phyloP scores from a whole-genome alignment of 2,113 vertebrate genomes.

The Thamnophis sirtalis region DNA sequence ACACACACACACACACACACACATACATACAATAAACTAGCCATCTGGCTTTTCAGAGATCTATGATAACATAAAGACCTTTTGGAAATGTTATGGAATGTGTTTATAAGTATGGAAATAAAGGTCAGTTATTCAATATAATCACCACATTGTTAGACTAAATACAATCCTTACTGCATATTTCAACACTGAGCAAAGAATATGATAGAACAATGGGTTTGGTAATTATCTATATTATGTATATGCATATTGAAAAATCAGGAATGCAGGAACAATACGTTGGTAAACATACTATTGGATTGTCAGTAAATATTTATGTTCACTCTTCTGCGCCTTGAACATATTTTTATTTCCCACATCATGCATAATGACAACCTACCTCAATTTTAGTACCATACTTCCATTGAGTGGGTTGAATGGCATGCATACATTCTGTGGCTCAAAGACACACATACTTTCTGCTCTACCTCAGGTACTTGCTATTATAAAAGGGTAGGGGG shows the following conservation, averaged over 20 bases:
- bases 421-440: not conserved
- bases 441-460: not conserved
- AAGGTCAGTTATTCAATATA: not conserved
- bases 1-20: too few relatives aligned
- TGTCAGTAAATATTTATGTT: not conserved
- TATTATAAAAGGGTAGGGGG: not conserved
- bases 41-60: not conserved
- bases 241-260: not conserved
- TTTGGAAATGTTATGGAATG: not conserved
- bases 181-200: not conserved
- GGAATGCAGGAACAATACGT: not conserved
- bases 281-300: not conserved
- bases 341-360: not conserved
- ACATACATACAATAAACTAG: too few relatives aligned
- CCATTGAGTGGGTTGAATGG: not conserved
- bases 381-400: not conserved
- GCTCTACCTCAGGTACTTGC: not conserved
- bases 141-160: not conserved
- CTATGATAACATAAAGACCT: not conserved
- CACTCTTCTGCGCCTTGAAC: fast-evolving
- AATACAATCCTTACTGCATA: not conserved
- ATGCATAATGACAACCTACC: not conserved
- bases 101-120: not conserved
- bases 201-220: not conserved
- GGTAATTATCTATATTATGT: not conserved